Evolutionary conservation across 1,140 invertebrate genomes (phyloP).

Genomic region (Drosophila nigrodunni): DNA sequence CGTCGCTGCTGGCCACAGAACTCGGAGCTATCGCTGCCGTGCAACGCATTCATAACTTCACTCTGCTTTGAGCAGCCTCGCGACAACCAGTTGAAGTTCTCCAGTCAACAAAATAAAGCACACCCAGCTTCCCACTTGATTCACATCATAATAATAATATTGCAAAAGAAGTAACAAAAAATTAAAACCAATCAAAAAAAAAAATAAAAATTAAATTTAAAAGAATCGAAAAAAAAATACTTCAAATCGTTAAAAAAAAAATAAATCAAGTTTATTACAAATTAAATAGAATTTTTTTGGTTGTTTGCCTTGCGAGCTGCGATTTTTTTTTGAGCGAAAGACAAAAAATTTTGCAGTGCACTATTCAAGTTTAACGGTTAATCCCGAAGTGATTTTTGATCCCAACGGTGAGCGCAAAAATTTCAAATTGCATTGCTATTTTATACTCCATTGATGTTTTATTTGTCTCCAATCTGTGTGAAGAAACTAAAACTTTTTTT

Average conservation of each 20-base stretch:
- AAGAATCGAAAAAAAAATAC: constrained; percentile 6
- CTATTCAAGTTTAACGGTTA: constrained; percentile 44
- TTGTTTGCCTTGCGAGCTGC: too few relatives aligned
- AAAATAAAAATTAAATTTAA: constrained; percentile 10
- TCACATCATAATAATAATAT: constrained; percentile 8
- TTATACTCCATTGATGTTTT: constrained; percentile 27
- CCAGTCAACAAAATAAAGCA: constrained; percentile 11
- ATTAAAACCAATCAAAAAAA: constrained; percentile 4
- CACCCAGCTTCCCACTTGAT: constrained; percentile 13
- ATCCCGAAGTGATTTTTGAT: constrained; percentile 32
- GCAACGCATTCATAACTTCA: constrained; percentile 48
- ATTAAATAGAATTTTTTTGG: constrained; percentile 15
- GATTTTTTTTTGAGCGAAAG: constrained; percentile 13
- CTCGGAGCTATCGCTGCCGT: constrained; percentile 30
- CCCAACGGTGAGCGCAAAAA: constrained; percentile 45
- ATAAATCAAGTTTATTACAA: not conserved
- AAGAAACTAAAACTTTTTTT: constrained; percentile 24
- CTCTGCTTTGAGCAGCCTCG: constrained; percentile 61
- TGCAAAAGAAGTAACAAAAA: constrained; percentile 1
- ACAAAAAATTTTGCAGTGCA: constrained; percentile 22
- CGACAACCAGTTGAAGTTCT: constrained; percentile 77
- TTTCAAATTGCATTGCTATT: constrained; percentile 26
- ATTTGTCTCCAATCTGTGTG: constrained; percentile 20
- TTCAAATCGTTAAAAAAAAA: not conserved
- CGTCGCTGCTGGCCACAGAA: constrained; percentile 72